Percentiles rank a stretch among this genome's conserved stretches.
Evolutionary conservation across 2,888 invertebrate genomes (phyloP).

Genomic region (Alviniconcha strummeri): DNA sequence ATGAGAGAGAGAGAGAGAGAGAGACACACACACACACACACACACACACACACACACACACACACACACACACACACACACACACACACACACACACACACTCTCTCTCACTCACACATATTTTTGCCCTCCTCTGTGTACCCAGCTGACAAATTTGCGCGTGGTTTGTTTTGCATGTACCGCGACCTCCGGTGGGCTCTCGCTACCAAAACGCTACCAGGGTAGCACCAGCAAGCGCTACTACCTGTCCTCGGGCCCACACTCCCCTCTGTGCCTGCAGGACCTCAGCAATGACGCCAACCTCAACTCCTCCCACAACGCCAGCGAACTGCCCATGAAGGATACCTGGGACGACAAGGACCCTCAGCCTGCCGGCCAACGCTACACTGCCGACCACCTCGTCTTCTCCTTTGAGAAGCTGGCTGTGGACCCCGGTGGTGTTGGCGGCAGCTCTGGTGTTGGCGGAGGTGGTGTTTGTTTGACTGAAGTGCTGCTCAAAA

Average conservation of each 20-base stretch:
- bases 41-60: too few relatives aligned
- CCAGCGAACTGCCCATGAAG: slow-evolving; percentile 27
- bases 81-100: too few relatives aligned
- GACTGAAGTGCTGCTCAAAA: background rate
- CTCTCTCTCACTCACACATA: too few relatives aligned
- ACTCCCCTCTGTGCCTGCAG: background rate
- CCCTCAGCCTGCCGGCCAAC: background rate
- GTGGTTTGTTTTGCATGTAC: too few relatives aligned
- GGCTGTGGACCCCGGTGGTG: background rate
- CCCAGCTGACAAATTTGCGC: too few relatives aligned
- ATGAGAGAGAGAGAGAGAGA: too few relatives aligned
- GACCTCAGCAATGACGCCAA: slow-evolving; percentile 21
- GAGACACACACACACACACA: too few relatives aligned
- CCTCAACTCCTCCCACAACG: slow-evolving; percentile 15
- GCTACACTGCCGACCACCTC: slow-evolving; percentile 3
- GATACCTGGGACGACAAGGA: slow-evolving; percentile 29
- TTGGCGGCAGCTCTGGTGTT: background rate
- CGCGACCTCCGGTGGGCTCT: background rate
- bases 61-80: too few relatives aligned
- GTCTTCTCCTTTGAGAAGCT: slow-evolving; percentile 26
- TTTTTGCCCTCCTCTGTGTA: too few relatives aligned
- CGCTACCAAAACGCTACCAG: background rate
- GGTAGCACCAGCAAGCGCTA: background rate
- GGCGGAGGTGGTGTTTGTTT: background rate
- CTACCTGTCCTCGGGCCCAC: background rate